Evolutionary conservation across 2,888 invertebrate genomes (phyloP).

Genomic region (Hedya salicella): DNA sequence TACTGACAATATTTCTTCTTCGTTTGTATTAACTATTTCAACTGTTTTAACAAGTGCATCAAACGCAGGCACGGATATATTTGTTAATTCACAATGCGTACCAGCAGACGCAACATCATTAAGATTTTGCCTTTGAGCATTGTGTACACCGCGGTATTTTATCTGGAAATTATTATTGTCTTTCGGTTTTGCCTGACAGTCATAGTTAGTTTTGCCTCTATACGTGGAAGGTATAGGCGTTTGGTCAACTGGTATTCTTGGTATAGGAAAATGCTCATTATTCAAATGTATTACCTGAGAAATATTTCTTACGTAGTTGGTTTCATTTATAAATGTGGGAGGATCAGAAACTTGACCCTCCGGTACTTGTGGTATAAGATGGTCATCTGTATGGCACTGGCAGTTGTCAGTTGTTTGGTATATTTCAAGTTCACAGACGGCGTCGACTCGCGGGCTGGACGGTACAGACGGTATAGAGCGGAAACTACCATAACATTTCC

Average conservation of each 20-base stretch:
- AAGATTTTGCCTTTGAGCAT: not conserved
- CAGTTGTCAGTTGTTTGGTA: not conserved
- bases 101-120: not conserved
- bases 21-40: slow-evolving; percentile 9
- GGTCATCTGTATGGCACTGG: not conserved
- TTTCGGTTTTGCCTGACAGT: not conserved
- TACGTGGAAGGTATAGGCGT: not conserved
- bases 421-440: not conserved
- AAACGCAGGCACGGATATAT: not conserved
- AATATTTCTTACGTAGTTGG: not conserved
- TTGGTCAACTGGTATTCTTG: not conserved
- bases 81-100: slow-evolving; percentile 7
- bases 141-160: not conserved
- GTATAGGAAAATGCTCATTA: slow-evolving; percentile 7
- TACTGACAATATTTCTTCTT: slow-evolving; percentile 31
- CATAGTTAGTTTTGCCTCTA: not conserved
- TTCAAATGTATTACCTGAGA: not conserved
- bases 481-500: not conserved
- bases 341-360: not conserved
- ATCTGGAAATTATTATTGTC: not conserved
- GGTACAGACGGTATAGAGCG: slow-evolving; percentile 6
- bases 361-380: not conserved
- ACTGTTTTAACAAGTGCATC: slow-evolving; percentile 18
- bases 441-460: not conserved
- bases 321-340: not conserved